phyloP scores from a whole-genome alignment of 2,888 invertebrate genomes.

The Andricus curvator region DNA sequence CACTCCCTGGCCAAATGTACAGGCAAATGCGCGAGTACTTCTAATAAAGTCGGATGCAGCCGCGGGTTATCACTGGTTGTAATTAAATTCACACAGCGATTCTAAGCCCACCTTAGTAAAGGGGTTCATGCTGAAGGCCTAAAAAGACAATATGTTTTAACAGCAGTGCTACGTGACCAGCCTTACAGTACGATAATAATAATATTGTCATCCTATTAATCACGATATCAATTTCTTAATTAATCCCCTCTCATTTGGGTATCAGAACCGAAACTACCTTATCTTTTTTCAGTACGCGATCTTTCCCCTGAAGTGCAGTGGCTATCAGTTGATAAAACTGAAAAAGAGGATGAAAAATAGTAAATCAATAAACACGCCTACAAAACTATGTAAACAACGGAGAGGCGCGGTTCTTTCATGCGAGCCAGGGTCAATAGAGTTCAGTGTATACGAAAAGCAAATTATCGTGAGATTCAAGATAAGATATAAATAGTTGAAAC shows the following conservation, averaged over 20 bases:
- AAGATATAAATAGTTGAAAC: slow-evolving; percentile 21
- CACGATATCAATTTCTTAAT: neutral
- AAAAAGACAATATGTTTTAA: no score
- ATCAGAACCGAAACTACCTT: neutral
- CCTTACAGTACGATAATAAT: no score
- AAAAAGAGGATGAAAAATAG: slow-evolving; percentile 36
- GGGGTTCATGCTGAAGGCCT: no score
- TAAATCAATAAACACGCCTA: slow-evolving; percentile 37
- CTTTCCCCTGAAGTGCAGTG: slow-evolving; percentile 9
- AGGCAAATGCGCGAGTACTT: no score
- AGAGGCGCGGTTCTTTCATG: slow-evolving; percentile 40
- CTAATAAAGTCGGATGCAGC: no score
- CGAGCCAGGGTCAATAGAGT: slow-evolving; percentile 32
- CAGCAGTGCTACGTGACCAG: no score
- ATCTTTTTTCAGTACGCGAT: neutral
- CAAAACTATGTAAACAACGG: slow-evolving; percentile 8
- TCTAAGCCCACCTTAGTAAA: no score
- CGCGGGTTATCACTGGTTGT: no score
- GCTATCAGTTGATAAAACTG: slow-evolving; percentile 6
- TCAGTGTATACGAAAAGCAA: slow-evolving; percentile 38
- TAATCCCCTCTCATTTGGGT: neutral
- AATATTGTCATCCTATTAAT: neutral
- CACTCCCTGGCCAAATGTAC: no score
- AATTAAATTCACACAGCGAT: no score
- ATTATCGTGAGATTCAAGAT: slow-evolving; percentile 39